Percentiles rank a stretch among this genome's conserved stretches.
Conservation (phyloP, 2,888 invertebrate genomes). For the Cephus rjabovi region DNA sequence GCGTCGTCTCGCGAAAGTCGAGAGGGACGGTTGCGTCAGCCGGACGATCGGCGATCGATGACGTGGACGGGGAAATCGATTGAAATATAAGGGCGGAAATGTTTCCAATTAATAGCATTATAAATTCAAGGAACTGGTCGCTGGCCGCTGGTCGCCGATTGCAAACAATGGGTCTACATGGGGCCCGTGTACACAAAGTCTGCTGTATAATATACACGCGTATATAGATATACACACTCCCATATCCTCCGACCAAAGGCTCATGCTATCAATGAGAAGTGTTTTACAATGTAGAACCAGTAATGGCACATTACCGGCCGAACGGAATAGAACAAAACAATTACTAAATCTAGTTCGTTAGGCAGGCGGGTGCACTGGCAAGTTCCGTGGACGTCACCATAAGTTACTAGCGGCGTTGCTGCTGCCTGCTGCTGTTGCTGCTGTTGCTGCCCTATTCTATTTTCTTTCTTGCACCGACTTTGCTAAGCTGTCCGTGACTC, state of each 20-base stretch:
- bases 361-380: slow-evolving; percentile 21
- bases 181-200: background rate
- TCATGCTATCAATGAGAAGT: slow-evolving; percentile 39
- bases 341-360: slow-evolving; percentile 51
- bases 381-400: slow-evolving; percentile 34
- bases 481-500: background rate
- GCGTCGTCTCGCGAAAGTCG: background rate
- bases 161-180: slow-evolving; percentile 45
- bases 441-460: background rate
- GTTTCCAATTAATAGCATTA: slow-evolving; percentile 57
- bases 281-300: slow-evolving; percentile 53
- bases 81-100: slow-evolving; percentile 58
- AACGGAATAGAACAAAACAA: slow-evolving; percentile 45
- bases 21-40: slow-evolving; percentile 14
- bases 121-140: slow-evolving; percentile 42
- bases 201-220: background rate
- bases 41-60: background rate
- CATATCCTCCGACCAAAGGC: slow-evolving; percentile 14
- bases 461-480: slow-evolving; percentile 7
- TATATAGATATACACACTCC: background rate
- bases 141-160: slow-evolving; percentile 39
- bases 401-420: slow-evolving; percentile 16
- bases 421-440: background rate
- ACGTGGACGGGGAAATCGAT: slow-evolving; percentile 29
- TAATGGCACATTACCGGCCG: slow-evolving; percentile 37